Percentiles rank a stretch among this genome's conserved stretches.
Evolutionary conservation across 2,888 invertebrate species (phyloP).

Genomic region (Zygaena filipendulae): DNA sequence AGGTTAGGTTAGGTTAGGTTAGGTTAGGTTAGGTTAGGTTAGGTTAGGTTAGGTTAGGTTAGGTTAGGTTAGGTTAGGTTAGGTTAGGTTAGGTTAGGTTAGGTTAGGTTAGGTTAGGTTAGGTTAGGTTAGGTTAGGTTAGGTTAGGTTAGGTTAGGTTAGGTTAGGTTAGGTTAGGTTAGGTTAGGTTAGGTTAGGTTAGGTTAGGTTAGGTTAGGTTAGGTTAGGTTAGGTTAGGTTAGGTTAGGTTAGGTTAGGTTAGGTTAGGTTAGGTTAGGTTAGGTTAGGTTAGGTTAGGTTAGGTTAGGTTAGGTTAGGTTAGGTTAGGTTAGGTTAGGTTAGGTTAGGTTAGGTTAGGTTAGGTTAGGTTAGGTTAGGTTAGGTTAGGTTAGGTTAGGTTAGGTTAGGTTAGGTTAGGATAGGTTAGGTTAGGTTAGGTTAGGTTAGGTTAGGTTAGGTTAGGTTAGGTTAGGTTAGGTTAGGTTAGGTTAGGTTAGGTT

Average conservation of each 20-base stretch:
- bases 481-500: constrained; percentile 15
- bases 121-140: constrained; percentile 18
- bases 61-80: constrained; percentile 16
- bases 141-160: constrained; percentile 17
- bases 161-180: constrained; percentile 17
- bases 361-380: constrained; percentile 7
- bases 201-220: constrained; percentile 16
- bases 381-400: constrained; percentile 16
- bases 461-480: constrained; percentile 16
- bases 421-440: constrained; percentile 16
- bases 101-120: constrained; percentile 18
- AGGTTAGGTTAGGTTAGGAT: constrained; percentile 18
- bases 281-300: constrained; percentile 17
- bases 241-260: constrained; percentile 14
- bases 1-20: constrained; percentile 20
- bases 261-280: constrained; percentile 14
- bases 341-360: constrained; percentile 15
- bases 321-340: constrained; percentile 16
- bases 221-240: constrained; percentile 16
- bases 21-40: constrained; percentile 14
- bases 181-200: constrained; percentile 16
- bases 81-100: constrained; percentile 17
- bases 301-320: constrained; percentile 17
- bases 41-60: constrained; percentile 17
- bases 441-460: constrained; percentile 17